Percentiles rank a stretch among this genome's conserved stretches.
Conservation (phyloP, 1,140 invertebrate genomes). For the Liolophura sinensis region DNA sequence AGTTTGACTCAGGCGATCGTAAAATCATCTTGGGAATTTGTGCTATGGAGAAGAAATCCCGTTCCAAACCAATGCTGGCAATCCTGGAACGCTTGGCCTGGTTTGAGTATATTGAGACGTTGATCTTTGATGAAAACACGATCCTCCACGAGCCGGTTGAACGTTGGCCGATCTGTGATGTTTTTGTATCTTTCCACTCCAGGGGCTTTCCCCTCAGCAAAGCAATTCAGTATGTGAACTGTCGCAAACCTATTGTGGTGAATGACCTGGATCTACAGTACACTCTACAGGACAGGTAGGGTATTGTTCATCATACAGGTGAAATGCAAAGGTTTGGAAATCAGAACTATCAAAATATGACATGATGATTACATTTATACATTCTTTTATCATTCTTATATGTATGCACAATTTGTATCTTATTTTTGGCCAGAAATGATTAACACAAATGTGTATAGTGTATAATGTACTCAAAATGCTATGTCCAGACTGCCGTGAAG, state of each 20-base stretch:
- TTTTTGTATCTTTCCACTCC: conserved; percentile 97
- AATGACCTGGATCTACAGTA: conserved; percentile 99
- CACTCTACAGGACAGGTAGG: conserved; percentile 79
- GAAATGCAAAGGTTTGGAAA: too few species aligned
- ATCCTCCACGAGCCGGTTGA: conserved; percentile 85
- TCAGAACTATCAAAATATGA: too few species aligned
- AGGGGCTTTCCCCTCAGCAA: conserved; percentile 98
- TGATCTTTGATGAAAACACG: conserved; percentile 91
- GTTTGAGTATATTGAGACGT: conserved; percentile 93
- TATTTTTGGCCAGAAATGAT: too few species aligned
- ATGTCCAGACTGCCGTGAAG: too few species aligned
- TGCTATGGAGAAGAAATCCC: conserved; percentile 98
- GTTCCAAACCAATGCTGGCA: conserved; percentile 98
- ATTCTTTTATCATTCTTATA: too few species aligned
- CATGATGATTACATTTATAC: too few species aligned
- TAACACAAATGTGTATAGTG: too few species aligned
- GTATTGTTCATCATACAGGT: too few species aligned
- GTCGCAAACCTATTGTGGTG: conserved; percentile 94
- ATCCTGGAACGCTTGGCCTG: conserved; percentile 92
- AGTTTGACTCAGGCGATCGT: conserved; percentile 9
- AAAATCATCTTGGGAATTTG: conserved; percentile 89
- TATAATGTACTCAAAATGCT: too few species aligned
- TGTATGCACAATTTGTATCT: too few species aligned
- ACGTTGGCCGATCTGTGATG: conserved; percentile 97
- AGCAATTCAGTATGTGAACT: conserved; percentile 94